A percentile compares a stretch with the other conserved stretches of the same genome.
phyloP scores from a whole-genome alignment of 1,140 invertebrate species.

The Vollenhovia emeryi region DNA sequence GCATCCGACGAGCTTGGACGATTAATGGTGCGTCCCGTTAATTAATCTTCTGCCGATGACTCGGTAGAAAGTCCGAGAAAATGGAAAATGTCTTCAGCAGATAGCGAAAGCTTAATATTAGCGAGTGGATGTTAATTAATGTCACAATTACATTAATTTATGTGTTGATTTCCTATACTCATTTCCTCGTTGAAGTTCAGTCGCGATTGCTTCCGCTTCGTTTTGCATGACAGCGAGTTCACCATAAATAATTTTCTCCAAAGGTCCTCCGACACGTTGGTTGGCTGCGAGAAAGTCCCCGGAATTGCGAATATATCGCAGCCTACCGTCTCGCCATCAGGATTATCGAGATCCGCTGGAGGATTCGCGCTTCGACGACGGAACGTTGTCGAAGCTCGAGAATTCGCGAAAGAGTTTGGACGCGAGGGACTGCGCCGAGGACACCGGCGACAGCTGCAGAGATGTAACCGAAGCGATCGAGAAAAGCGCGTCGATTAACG shows the following conservation, averaged over 20 bases:
- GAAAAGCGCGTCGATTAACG: slow-evolving; percentile 42
- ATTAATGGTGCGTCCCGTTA: slow-evolving; percentile 86
- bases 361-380: background rate
- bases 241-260: slow-evolving; percentile 4
- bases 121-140: background rate
- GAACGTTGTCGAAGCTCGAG: slow-evolving; percentile 11
- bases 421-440: background rate
- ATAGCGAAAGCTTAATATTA: slow-evolving; percentile 22
- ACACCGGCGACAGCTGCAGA: background rate
- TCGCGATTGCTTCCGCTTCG: background rate
- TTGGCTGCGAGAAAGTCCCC: slow-evolving; percentile 85
- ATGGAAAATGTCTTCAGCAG: background rate
- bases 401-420: background rate
- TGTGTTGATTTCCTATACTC: background rate
- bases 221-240: background rate
- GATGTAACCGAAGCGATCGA: slow-evolving; percentile 23
- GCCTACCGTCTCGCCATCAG: slow-evolving; percentile 84
- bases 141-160: background rate
- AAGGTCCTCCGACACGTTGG: slow-evolving; percentile 87
- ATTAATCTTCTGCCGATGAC: slow-evolving; percentile 24
- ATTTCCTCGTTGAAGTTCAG: background rate
- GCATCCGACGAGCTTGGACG: slow-evolving; percentile 89
- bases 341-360: slow-evolving; percentile 65
- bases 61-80: slow-evolving; percentile 6
- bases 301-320: slow-evolving; percentile 87